These are phyloP conservation scores for Tupaia chinensis DNA, from an alignment of 2,113 vertebrate species.

Conservation along the genomic window DNA sequence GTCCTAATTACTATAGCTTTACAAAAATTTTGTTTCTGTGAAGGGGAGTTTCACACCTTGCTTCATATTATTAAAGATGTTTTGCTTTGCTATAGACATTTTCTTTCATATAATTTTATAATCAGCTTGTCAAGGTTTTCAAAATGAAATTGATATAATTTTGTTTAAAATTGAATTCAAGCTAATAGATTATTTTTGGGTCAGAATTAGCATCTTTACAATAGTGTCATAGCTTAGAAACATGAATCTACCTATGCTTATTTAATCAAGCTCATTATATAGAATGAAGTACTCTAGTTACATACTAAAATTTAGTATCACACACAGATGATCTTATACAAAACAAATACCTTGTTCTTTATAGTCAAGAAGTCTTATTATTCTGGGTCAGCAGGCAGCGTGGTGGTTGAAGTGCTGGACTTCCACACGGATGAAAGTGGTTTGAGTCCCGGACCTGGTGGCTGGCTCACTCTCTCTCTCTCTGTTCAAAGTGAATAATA, in stretches of 20 bases:
- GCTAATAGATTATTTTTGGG: neutral
- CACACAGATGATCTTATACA: neutral
- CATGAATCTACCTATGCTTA: neutral
- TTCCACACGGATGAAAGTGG: too few relatives aligned
- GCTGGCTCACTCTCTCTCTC: too few relatives aligned
- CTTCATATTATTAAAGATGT: neutral
- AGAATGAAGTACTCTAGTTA: neutral
- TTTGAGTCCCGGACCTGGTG: too few relatives aligned
- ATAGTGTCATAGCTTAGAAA: neutral
- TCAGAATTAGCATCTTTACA: neutral
- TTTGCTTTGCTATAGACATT: neutral
- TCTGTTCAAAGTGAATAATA: too few relatives aligned
- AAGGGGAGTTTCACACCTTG: neutral
- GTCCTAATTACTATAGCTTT: neutral
- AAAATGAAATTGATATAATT: neutral
- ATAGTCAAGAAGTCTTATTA: neutral
- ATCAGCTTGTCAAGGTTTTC: neutral
- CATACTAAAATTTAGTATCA: neutral
- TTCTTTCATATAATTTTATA: neutral
- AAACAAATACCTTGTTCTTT: neutral
- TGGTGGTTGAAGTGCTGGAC: too few relatives aligned
- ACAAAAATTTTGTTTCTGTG: neutral
- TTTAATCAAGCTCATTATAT: neutral
- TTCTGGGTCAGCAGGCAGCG: too few relatives aligned
- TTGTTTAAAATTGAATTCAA: neutral